phyloP scores from a whole-genome alignment of 1,140 invertebrate species.

The Ridgeia piscesae region DNA sequence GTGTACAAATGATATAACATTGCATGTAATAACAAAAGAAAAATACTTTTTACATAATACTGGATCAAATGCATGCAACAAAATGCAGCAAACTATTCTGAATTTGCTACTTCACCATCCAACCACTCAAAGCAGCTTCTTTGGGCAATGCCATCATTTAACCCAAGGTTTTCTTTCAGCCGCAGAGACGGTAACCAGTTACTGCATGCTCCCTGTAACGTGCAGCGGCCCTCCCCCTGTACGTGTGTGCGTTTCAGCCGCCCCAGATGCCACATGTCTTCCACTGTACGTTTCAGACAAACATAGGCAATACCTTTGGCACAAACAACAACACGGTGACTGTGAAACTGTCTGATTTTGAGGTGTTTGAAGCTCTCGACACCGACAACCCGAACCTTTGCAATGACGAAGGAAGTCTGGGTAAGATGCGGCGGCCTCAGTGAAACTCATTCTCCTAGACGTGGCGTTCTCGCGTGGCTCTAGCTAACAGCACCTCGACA shows the following conservation, averaged over 20 bases:
- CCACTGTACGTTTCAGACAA: slow-evolving; percentile 66
- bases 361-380: slow-evolving; percentile 94
- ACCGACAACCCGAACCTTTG: slow-evolving; percentile 81
- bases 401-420: slow-evolving; percentile 10
- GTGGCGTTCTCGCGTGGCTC: not conserved
- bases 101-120: too few species aligned
- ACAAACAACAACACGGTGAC: slow-evolving; percentile 86
- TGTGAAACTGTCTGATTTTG: slow-evolving; percentile 94
- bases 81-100: too few species aligned
- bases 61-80: not conserved
- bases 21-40: not conserved
- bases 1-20: not conserved
- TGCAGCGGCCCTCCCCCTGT: not conserved
- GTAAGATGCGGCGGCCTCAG: not conserved
- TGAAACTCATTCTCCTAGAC: not conserved
- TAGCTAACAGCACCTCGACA: not conserved
- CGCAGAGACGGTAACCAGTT: not conserved
- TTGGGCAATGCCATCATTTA: not conserved
- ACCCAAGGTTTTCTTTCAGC: not conserved
- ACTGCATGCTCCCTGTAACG: not conserved
- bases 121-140: not conserved
- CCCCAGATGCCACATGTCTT: not conserved
- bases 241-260: not conserved
- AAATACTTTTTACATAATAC: not conserved
- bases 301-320: slow-evolving; percentile 82